Conservation (phyloP, 2,888 invertebrate species). For the Metopia argyrocephala region DNA sequence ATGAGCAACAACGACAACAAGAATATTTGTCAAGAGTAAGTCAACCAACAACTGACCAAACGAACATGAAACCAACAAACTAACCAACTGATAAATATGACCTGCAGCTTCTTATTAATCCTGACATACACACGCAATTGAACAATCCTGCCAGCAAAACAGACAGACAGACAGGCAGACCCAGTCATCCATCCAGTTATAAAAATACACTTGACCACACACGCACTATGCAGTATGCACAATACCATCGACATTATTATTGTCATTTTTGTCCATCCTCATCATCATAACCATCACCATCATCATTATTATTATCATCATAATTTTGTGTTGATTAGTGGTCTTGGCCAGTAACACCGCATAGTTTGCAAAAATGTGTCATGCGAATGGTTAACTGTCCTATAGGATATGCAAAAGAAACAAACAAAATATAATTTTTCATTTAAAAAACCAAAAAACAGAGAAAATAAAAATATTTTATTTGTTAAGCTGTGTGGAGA, state of each 20-base stretch:
- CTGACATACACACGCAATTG: neutral
- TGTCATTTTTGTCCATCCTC: too few species aligned
- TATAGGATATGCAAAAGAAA: too few species aligned
- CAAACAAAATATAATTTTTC: too few species aligned
- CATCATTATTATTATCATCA: neutral
- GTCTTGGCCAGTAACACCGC: too few species aligned
- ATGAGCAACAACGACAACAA: neutral
- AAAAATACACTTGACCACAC: conserved; percentile 12
- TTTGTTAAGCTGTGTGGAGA: neutral
- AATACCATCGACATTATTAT: too few species aligned
- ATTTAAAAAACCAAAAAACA: too few species aligned
- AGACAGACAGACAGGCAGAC: neutral
- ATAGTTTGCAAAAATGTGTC: neutral
- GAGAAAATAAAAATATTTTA: neutral
- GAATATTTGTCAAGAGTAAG: neutral
- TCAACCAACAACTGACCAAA: neutral
- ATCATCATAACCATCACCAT: neutral
- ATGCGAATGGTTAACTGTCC: neutral
- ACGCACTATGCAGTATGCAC: neutral
- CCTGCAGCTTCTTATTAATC: conserved; percentile 28
- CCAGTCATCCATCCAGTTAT: neutral
- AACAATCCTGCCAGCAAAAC: neutral
- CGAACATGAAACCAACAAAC: neutral
- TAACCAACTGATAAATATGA: conserved; percentile 17
- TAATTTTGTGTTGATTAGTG: neutral